Evolutionary conservation across 2,113 vertebrate species (phyloP).

Genomic region (Myotis lucifugus): DNA sequence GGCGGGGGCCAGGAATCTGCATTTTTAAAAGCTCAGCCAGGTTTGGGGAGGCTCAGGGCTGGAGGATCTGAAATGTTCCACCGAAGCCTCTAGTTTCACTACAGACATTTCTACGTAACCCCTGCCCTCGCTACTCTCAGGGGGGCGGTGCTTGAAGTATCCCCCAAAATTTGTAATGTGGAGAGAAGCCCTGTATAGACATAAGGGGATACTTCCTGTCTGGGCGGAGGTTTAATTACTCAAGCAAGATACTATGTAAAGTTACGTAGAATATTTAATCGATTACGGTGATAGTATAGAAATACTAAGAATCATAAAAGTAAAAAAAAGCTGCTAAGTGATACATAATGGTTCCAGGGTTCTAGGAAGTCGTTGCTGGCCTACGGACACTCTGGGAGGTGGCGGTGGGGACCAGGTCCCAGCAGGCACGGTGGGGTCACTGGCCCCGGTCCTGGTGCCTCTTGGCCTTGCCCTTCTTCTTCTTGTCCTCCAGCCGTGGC

Average conservation of each 20-base stretch:
- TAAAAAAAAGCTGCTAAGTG: constrained; percentile 47
- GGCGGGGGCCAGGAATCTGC: neutral
- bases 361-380: neutral
- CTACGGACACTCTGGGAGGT: accelerated
- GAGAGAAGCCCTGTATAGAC: neutral
- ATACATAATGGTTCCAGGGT: neutral
- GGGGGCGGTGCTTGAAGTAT: accelerated
- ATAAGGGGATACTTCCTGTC: neutral
- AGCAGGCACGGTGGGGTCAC: constrained; percentile 25
- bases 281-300: constrained; percentile 49
- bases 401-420: neutral
- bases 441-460: constrained; percentile 81
- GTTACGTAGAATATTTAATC: constrained; percentile 66
- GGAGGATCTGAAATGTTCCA: no score
- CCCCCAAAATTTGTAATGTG: accelerated
- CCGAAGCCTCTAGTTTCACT: neutral
- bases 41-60: neutral
- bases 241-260: constrained; percentile 41
- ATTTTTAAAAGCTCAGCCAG: neutral
- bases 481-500: constrained; percentile 85
- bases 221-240: neutral
- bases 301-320: constrained; percentile 55
- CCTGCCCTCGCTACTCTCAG: neutral
- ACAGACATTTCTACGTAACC: accelerated
- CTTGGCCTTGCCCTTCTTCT: constrained; percentile 83